Evolutionary conservation across 2,888 invertebrate genomes (phyloP).

Genomic region (Lysandra bellargus): DNA sequence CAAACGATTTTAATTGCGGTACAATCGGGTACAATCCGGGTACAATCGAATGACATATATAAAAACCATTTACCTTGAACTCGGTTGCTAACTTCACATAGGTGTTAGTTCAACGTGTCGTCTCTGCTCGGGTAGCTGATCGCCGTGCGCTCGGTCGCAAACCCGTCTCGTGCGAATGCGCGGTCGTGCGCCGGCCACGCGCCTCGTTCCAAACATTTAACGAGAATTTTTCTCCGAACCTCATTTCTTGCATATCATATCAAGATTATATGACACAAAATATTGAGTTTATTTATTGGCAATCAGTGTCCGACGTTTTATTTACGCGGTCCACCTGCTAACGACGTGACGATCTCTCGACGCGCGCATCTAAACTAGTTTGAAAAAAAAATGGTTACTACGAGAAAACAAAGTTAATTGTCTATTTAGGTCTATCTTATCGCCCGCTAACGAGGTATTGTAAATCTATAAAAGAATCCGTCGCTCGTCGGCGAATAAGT

Average conservation of each 20-base stretch:
- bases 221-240: conserved; percentile 61
- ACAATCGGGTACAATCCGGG: no score
- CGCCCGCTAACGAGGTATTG: conserved; percentile 68
- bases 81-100: no score
- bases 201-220: conserved; percentile 58
- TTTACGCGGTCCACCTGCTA: conserved; percentile 58
- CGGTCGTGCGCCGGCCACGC: conserved; percentile 64
- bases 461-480: conserved; percentile 71
- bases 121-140: neutral
- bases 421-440: conserved; percentile 70
- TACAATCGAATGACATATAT: no score
- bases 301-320: conserved; percentile 62
- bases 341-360: conserved; percentile 41
- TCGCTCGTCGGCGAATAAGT: conserved; percentile 64
- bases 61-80: no score
- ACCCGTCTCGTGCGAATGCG: conserved; percentile 49
- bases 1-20: no score
- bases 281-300: conserved; percentile 69
- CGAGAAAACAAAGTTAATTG: conserved; percentile 72
- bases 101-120: neutral
- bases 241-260: conserved; percentile 63
- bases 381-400: conserved; percentile 42
- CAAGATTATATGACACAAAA: conserved; percentile 66
- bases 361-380: conserved; percentile 25
- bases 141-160: conserved; percentile 40